These are phyloP conservation scores for Artibeus lituratus DNA, from an alignment of 2,797 vertebrate species.

Conservation along the genomic window DNA sequence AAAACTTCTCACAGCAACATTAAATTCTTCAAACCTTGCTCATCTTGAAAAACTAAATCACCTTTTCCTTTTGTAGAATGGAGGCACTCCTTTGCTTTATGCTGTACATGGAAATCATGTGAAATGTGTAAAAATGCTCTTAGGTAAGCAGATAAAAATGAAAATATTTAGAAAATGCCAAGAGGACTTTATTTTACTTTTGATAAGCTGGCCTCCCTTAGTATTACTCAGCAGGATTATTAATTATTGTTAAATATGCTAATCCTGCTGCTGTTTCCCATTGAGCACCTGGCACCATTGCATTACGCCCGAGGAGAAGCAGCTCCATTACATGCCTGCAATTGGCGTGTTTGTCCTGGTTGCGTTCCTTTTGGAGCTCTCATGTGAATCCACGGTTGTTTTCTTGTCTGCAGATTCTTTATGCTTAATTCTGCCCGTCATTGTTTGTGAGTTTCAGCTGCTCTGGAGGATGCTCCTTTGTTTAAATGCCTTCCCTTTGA, in stretches of 20 bases:
- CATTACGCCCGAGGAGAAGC: fast-evolving
- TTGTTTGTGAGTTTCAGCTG: not conserved
- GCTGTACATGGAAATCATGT: conserved; percentile 98
- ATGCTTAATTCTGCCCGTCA: not conserved
- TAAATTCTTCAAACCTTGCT: not conserved
- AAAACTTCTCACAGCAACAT: not conserved
- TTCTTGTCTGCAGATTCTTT: not conserved
- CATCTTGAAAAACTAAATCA: not conserved
- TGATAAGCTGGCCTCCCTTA: not conserved
- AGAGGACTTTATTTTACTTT: not conserved
- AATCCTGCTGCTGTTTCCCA: not conserved
- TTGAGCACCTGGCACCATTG: not conserved
- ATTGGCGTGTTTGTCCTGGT: not conserved
- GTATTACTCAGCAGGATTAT: not conserved
- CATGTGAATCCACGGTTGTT: not conserved
- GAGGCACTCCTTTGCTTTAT: conserved; percentile 96
- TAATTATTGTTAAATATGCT: fast-evolving
- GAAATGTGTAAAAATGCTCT: conserved; percentile 96
- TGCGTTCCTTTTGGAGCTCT: not conserved
- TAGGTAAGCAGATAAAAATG: conserved; percentile 86
- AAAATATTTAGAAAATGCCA: not conserved
- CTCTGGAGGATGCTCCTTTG: not conserved
- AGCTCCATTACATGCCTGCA: not conserved
- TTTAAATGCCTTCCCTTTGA: not conserved
- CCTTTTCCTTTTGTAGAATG: conserved; percentile 88